Conservation (phyloP, 2,113 vertebrate species). For the Pterocles gutturalis region DNA sequence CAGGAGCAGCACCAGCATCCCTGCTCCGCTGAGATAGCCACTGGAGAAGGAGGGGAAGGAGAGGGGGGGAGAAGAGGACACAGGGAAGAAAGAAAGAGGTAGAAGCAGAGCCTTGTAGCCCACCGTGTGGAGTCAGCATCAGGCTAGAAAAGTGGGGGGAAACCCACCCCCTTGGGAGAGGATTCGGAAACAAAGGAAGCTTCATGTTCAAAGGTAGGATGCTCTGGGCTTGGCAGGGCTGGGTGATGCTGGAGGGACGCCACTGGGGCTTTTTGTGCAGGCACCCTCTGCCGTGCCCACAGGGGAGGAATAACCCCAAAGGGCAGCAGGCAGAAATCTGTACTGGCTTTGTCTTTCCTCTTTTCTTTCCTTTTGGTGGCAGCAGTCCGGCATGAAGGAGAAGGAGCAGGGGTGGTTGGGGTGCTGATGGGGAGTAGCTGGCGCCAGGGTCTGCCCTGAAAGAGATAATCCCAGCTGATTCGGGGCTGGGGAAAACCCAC, state of each 20-base stretch:
- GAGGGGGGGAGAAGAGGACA: slow-evolving; percentile 9
- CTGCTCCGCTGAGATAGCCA: slow-evolving; percentile 66
- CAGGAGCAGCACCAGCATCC: slow-evolving; percentile 74
- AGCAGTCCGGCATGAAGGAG: slow-evolving; percentile 9
- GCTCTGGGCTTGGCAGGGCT: slow-evolving; percentile 34
- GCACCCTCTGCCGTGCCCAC: accelerated
- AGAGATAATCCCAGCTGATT: not conserved
- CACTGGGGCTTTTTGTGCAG: not conserved
- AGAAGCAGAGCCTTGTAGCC: not conserved
- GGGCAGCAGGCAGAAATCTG: not conserved
- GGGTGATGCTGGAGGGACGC: not conserved
- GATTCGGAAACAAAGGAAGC: slow-evolving; percentile 81
- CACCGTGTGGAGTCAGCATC: not conserved
- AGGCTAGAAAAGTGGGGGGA: slow-evolving; percentile 40
- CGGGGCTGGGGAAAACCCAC: not conserved
- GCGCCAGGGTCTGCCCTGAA: not conserved
- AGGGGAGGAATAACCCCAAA: not conserved
- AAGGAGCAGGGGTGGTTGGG: not conserved
- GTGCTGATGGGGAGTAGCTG: not conserved
- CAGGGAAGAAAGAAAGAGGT: slow-evolving; percentile 12
- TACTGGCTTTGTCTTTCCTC: slow-evolving; percentile 6
- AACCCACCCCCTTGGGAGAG: slow-evolving; percentile 50
- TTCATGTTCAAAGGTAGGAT: slow-evolving; percentile 86
- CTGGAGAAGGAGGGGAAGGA: slow-evolving; percentile 55
- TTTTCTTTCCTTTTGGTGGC: not conserved